Base-by-base conservation (phyloP, 2,888 invertebrate genomes). In the Cheilosia impressa region DNA sequence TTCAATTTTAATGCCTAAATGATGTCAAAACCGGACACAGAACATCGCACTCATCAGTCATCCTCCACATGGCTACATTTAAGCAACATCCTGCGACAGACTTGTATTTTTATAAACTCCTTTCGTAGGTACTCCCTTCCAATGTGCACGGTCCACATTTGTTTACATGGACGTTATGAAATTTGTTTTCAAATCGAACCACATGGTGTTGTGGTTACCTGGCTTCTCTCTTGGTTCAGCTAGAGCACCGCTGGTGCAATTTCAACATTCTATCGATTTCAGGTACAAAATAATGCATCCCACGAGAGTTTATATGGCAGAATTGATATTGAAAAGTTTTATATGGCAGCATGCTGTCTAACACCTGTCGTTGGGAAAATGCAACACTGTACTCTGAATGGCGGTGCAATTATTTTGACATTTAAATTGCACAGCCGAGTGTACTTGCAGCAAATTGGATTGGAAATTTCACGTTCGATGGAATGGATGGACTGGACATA, bases 341-440 rank as follows among this genome's bases (percentile, higher is more conserved):
- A 19, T 62, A 17, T 52, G 45, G 34, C 58, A 50, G 50, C 17
- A 58, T 60, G n/a, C 17, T 50, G n/a, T 17, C 50, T 9, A 47
- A 71, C 71, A 71, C 71, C 71, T 71, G 58, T 10, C 38, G 58
- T 22, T 22, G 7, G 15, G 47, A 57, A 45, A 10, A 45, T 22
- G 50, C 22, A 27, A 7, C 24, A 5, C n/a, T 22, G 0, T 22
- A 22, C 69, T 31, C n/a, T 31, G 10, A 5, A 7, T n/a, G 31
- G 41, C n/a, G 31, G 62, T 72, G 27, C 72, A 72, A 72, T 72
- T 72, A 72, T 62, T 72, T 72, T 72, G 52, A 52, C 24, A 72
- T 72, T 72, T 72, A 62, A 72, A 72, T 72, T 72, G 62, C 72
- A 62, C 62, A 41, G 62, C 53, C 31, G 53, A 62, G 62, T 72